Conservation (phyloP, 2,797 vertebrate species). For the Neoniphon sammara region DNA sequence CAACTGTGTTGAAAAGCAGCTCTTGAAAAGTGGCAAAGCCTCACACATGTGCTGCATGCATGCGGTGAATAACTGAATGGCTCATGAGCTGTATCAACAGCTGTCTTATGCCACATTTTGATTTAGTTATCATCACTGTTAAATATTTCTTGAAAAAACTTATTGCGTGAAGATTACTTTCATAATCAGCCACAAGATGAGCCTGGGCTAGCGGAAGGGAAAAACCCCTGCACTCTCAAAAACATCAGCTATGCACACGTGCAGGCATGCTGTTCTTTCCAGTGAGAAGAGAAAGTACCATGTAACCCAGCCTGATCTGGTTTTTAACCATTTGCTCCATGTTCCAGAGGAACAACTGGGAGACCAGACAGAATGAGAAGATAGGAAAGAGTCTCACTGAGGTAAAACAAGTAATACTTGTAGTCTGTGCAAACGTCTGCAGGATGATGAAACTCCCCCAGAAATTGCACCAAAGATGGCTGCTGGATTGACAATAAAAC, state of each 20-base stretch:
- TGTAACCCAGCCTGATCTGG: slow-evolving; percentile 63
- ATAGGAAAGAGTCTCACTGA: neutral
- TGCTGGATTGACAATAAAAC: slow-evolving; percentile 63
- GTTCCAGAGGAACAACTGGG: slow-evolving; percentile 17
- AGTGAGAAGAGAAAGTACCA: slow-evolving; percentile 10
- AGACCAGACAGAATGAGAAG: neutral
- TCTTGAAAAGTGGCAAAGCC: slow-evolving; percentile 27
- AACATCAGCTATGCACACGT: slow-evolving; percentile 25
- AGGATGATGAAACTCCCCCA: slow-evolving; percentile 66
- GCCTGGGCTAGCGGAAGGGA: slow-evolving; percentile 13
- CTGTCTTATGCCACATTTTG: neutral
- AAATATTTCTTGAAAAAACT: neutral
- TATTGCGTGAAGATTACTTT: neutral
- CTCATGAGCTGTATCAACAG: neutral
- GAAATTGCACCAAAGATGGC: slow-evolving; percentile 78
- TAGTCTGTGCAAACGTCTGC: slow-evolving; percentile 19
- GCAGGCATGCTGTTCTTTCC: slow-evolving; percentile 29
- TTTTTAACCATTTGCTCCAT: slow-evolving; percentile 54
- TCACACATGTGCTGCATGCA: neutral
- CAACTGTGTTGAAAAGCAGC: slow-evolving; percentile 48
- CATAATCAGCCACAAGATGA: slow-evolving; percentile 22
- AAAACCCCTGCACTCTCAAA: neutral
- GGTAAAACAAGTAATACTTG: neutral
- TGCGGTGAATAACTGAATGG: neutral
- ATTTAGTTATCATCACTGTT: neutral